Evolutionary conservation across 2,113 vertebrate genomes (phyloP).

Genomic region (Pseudorasbora parva): DNA sequence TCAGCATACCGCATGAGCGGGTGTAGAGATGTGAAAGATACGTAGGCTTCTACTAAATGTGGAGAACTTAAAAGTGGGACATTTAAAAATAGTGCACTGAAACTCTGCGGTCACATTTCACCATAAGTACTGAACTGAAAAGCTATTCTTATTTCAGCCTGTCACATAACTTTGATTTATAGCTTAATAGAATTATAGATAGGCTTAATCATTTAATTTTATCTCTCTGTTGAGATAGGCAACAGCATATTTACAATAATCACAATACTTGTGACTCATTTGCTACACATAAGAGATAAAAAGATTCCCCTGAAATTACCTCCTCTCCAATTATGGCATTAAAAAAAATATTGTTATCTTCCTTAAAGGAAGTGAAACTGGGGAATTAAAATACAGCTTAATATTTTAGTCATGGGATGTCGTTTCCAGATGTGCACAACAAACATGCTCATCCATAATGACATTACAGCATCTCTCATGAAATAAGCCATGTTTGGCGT

Average conservation of each 20-base stretch:
- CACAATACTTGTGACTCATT: background rate
- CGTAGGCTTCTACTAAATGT: constrained; percentile 25
- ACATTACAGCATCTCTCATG: background rate
- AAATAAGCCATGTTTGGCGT: background rate
- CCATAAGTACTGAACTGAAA: background rate
- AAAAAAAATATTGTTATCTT: background rate
- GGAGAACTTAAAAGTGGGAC: constrained; percentile 42
- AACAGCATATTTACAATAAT: background rate
- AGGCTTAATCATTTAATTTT: background rate
- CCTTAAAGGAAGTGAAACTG: constrained; percentile 21
- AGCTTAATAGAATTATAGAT: background rate
- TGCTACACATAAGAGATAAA: background rate
- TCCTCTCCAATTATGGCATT: background rate
- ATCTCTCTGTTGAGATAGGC: background rate
- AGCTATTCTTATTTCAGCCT: background rate
- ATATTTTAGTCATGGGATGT: background rate
- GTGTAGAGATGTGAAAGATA: constrained; percentile 6
- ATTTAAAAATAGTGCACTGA: constrained; percentile 38
- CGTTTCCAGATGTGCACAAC: background rate
- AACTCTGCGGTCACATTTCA: constrained; percentile 27
- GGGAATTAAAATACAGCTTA: background rate
- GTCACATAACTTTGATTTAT: background rate
- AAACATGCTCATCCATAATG: background rate
- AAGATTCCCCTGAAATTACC: constrained; percentile 17
- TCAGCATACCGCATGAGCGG: background rate